These are phyloP conservation scores for Palaemon carinicauda DNA, from an alignment of 1,140 invertebrate species.

Conservation along the genomic window DNA sequence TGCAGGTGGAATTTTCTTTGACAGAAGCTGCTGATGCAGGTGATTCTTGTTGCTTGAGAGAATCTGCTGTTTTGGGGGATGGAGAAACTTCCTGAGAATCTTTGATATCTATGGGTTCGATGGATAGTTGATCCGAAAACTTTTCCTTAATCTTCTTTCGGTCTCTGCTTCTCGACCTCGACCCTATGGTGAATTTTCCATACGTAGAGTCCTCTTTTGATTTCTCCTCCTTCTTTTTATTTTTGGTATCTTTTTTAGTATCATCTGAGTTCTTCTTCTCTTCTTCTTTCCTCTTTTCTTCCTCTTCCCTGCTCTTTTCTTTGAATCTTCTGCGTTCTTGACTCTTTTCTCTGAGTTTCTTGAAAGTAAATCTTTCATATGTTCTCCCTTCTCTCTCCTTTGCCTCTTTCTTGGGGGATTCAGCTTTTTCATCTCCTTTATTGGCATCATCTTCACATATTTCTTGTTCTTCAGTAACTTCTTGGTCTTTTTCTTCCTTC, in stretches of 20 bases:
- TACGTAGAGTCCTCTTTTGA: conserved; percentile 33
- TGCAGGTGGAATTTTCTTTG: not conserved
- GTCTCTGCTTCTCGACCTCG: conserved; percentile 49
- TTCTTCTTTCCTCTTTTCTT: conserved; percentile 22
- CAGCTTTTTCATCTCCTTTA: conserved; percentile 18
- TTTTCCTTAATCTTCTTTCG: conserved; percentile 53
- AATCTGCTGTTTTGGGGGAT: too few relatives aligned
- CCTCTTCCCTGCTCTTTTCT: conserved; percentile 43
- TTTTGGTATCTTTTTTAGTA: conserved; percentile 29
- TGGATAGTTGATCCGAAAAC: conserved; percentile 22
- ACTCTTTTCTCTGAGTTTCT: conserved; percentile 57
- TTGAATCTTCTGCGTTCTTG: conserved; percentile 49
- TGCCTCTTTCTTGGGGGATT: conserved; percentile 35
- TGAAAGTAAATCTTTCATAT: conserved; percentile 56
- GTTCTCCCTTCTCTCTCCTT: conserved; percentile 45
- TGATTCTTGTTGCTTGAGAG: not conserved
- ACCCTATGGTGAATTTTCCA: conserved; percentile 37
- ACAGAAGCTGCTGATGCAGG: conserved; percentile 6
- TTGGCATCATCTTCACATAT: not conserved
- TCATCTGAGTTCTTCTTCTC: conserved; percentile 33
- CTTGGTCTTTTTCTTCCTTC: conserved; percentile 34
- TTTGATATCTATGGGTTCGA: conserved; percentile 25
- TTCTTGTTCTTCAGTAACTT: not conserved
- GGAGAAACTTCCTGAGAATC: not conserved
- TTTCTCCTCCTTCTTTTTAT: conserved; percentile 39